A percentile compares a stretch with the other conserved stretches of the same genome.
Conservation (phyloP, 2,113 vertebrate genomes). For the Tylochromis polylepis region DNA sequence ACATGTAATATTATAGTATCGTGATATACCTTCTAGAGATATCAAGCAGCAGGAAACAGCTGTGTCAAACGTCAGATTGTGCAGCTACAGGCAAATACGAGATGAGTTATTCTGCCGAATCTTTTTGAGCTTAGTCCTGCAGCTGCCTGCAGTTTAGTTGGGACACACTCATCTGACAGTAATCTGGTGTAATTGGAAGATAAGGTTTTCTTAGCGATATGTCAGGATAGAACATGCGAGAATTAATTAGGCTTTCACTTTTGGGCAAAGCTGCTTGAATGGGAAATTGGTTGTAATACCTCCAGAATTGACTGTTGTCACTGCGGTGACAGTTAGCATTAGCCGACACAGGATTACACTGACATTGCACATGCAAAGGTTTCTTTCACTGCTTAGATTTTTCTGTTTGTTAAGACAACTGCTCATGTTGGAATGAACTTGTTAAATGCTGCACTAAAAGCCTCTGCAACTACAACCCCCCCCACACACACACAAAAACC, state of each 20-base stretch:
- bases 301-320: slow-evolving; percentile 15
- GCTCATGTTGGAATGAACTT: slow-evolving; percentile 77
- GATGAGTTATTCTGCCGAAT: slow-evolving; percentile 27
- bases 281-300: slow-evolving; percentile 8
- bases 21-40: not conserved
- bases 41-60: not conserved
- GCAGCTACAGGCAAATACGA: slow-evolving; percentile 17
- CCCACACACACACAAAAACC: not conserved
- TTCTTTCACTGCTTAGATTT: not conserved
- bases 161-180: slow-evolving; percentile 47
- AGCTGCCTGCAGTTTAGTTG: slow-evolving; percentile 29
- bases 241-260: slow-evolving; percentile 41
- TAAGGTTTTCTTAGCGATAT: slow-evolving; percentile 36
- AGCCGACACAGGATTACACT: not conserved
- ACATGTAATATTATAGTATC: not conserved
- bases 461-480: not conserved
- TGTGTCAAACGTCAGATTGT: slow-evolving; percentile 13
- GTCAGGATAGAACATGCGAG: not conserved
- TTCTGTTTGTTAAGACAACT: slow-evolving; percentile 77
- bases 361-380: not conserved
- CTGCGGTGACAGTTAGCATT: not conserved
- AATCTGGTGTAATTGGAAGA: slow-evolving; percentile 53
- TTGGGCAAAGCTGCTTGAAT: slow-evolving; percentile 16
- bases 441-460: slow-evolving; percentile 45
- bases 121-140: slow-evolving; percentile 18